Percentiles rank a stretch among this genome's conserved stretches.
Conservation (phyloP, 2,888 invertebrate genomes). For the Synergus laeviventris region DNA sequence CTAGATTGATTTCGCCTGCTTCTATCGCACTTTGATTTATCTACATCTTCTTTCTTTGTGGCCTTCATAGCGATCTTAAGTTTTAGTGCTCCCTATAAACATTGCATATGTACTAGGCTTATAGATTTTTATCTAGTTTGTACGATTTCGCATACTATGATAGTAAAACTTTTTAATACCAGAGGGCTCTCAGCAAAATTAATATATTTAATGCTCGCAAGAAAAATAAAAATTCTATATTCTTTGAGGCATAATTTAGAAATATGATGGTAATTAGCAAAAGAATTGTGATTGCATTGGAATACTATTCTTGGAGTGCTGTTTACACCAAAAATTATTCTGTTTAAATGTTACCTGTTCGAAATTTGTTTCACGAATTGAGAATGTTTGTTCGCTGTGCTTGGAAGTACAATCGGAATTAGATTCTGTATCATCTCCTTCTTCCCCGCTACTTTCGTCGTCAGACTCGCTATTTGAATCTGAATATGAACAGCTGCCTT, state of each 20-base stretch:
- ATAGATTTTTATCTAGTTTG: slow-evolving; percentile 25
- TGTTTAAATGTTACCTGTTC: slow-evolving; percentile 70
- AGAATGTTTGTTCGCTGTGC: slow-evolving; percentile 75
- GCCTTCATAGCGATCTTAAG: slow-evolving; percentile 77
- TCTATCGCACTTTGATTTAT: slow-evolving; percentile 69
- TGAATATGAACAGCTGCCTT: slow-evolving; percentile 74
- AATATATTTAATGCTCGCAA: background rate
- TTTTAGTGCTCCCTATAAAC: slow-evolving; percentile 76
- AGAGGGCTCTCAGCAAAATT: background rate
- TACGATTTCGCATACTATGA: slow-evolving; percentile 1
- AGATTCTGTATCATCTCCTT: slow-evolving; percentile 71
- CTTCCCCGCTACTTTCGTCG: slow-evolving; percentile 72
- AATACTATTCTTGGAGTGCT: background rate
- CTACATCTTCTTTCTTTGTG: slow-evolving; percentile 70
- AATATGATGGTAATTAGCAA: background rate
- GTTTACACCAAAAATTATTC: slow-evolving; percentile 1
- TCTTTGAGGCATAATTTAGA: background rate
- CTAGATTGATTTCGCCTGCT: slow-evolving; percentile 60
- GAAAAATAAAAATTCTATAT: slow-evolving; percentile 14
- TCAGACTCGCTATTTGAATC: slow-evolving; percentile 74
- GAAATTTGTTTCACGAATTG: slow-evolving; percentile 77
- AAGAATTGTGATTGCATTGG: background rate
- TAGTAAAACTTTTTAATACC: background rate
- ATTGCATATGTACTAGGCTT: slow-evolving; percentile 19
- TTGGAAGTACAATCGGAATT: slow-evolving; percentile 77